These are phyloP conservation scores for Catharus bicknelli DNA, from an alignment of 2,113 vertebrate species.

Conservation along the genomic window DNA sequence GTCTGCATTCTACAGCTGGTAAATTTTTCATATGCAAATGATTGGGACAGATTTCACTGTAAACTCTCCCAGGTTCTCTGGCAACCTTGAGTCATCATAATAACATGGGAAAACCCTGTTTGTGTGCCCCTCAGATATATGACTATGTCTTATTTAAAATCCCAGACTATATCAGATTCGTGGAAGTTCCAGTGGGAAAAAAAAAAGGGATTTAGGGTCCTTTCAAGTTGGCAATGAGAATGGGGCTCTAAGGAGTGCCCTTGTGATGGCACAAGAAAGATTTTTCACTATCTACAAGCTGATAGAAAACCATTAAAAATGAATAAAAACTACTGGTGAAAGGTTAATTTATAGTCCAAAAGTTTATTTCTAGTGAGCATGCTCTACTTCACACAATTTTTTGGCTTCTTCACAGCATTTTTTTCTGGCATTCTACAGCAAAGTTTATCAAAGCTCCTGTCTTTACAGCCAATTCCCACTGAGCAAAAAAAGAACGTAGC, in stretches of 20 bases:
- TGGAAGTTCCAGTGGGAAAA: background rate
- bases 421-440: background rate
- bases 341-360: background rate
- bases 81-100: background rate
- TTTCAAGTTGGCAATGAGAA: background rate
- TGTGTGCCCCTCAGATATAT: background rate
- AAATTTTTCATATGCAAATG: background rate
- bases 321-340: background rate
- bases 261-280: background rate
- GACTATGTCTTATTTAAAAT: background rate
- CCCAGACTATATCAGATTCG: background rate
- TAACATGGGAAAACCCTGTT: background rate
- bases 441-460: background rate
- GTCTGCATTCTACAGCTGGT: background rate
- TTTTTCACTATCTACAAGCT: background rate
- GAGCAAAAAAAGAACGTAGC: background rate
- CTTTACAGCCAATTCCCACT: background rate
- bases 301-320: background rate
- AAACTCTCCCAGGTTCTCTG: background rate
- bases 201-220: background rate
- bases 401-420: background rate
- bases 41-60: background rate
- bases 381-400: background rate
- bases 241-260: background rate
- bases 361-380: background rate